phyloP scores from a whole-genome alignment of 2,797 vertebrate species.

The Epinephelus malabaricus region DNA sequence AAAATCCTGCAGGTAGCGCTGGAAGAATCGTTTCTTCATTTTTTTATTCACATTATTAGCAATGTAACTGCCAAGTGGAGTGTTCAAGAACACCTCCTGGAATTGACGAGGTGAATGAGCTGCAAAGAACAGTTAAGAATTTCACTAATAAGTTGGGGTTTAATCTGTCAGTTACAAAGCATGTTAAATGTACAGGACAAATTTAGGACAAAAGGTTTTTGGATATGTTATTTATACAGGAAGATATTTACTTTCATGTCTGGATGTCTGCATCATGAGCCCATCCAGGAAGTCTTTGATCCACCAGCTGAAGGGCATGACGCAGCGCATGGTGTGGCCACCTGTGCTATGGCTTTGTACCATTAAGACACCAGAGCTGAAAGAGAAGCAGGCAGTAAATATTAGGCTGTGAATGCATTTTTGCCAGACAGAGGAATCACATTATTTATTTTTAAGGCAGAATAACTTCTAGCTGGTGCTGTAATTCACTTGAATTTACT shows the following conservation, averaged over 20 bases:
- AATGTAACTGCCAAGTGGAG: slow-evolving; percentile 53
- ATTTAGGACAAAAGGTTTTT: background rate
- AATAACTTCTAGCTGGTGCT: no score
- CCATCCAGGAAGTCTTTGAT: slow-evolving; percentile 90
- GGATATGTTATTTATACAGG: background rate
- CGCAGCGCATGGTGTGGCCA: slow-evolving; percentile 36
- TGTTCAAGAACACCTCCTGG: slow-evolving; percentile 35
- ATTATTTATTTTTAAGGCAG: no score
- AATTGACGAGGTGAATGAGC: slow-evolving; percentile 19
- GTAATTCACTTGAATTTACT: no score
- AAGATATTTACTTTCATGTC: slow-evolving; percentile 50
- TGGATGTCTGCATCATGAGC: slow-evolving; percentile 69
- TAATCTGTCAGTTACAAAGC: background rate
- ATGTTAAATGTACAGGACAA: slow-evolving; percentile 1
- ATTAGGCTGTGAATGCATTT: background rate
- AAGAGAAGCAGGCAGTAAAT: background rate
- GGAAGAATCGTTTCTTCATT: slow-evolving; percentile 38
- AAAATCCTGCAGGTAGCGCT: slow-evolving; percentile 59
- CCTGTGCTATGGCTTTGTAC: slow-evolving; percentile 49
- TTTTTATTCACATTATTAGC: slow-evolving; percentile 28
- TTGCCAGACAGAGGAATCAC: background rate
- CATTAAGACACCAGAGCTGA: slow-evolving; percentile 36
- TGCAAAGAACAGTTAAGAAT: slow-evolving; percentile 7
- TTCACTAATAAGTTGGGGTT: background rate
- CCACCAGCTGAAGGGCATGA: slow-evolving; percentile 89